Evolutionary conservation across 2,113 vertebrate genomes (phyloP).

Genomic region (Cyanoliseus patagonus): DNA sequence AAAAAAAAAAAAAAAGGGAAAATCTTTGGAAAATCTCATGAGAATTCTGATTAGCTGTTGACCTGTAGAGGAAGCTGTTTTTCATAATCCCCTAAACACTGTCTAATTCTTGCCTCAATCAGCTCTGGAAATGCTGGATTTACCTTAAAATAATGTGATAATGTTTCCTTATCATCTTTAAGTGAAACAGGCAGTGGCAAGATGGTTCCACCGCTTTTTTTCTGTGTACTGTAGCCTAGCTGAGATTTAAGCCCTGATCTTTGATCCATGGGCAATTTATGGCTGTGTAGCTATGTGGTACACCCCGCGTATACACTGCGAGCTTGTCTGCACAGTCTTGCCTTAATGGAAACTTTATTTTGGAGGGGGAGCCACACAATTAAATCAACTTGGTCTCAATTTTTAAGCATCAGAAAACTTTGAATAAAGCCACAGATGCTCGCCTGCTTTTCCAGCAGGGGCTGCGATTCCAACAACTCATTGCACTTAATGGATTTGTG

Average conservation of each 20-base stretch:
- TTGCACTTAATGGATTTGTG: neutral
- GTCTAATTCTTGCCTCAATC: constrained; percentile 85
- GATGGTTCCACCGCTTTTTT: constrained; percentile 74
- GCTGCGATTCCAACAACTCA: constrained; percentile 37
- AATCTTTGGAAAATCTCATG: constrained; percentile 92
- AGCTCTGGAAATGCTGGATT: constrained; percentile 81
- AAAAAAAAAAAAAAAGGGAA: constrained; percentile 81
- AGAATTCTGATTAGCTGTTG: constrained; percentile 99
- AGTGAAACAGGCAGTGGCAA: constrained; percentile 77
- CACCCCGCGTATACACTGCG: neutral
- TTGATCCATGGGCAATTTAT: constrained; percentile 73
- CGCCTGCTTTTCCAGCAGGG: neutral
- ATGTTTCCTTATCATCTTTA: constrained; percentile 81
- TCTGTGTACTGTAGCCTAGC: constrained; percentile 67
- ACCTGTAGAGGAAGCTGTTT: constrained; percentile 94
- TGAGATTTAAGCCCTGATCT: constrained; percentile 74
- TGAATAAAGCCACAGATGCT: neutral
- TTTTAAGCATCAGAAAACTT: constrained; percentile 17
- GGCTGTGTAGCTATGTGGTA: constrained; percentile 33
- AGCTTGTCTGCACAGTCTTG: neutral
- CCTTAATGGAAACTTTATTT: neutral
- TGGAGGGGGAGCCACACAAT: neutral
- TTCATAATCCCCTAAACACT: constrained; percentile 93
- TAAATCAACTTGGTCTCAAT: neutral
- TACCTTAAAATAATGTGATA: constrained; percentile 87